phyloP scores from a whole-genome alignment of 2,797 vertebrate species.

The Pampus argenteus region DNA sequence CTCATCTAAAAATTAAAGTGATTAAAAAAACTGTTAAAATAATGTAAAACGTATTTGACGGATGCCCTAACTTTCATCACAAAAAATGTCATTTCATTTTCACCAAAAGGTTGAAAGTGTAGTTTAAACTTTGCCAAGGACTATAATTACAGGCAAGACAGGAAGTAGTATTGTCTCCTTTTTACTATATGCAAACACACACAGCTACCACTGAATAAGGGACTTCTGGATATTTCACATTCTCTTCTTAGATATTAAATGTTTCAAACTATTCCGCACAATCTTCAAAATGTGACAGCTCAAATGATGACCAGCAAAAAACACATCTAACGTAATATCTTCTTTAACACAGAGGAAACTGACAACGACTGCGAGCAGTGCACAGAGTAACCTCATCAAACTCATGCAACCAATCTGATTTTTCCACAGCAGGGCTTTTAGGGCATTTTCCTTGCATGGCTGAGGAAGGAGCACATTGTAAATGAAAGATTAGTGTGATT shows the following conservation, averaged over 20 bases:
- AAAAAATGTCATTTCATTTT: not conserved
- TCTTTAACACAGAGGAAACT: slow-evolving; percentile 19
- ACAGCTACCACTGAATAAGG: not conserved
- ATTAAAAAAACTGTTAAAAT: not conserved
- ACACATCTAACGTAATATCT: slow-evolving; percentile 20
- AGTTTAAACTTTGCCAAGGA: not conserved
- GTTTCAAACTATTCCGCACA: slow-evolving; percentile 12
- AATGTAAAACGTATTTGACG: not conserved
- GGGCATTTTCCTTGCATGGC: slow-evolving; percentile 76
- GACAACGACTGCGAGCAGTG: slow-evolving; percentile 24
- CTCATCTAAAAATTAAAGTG: no score
- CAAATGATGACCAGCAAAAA: slow-evolving; percentile 28
- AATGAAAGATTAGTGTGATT: slow-evolving; percentile 82
- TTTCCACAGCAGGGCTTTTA: slow-evolving; percentile 56
- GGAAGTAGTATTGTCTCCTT: not conserved
- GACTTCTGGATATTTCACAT: slow-evolving; percentile 9
- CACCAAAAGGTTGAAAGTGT: not conserved
- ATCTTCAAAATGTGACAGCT: slow-evolving; percentile 30
- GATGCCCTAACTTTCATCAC: no score
- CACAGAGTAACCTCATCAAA: slow-evolving; percentile 29
- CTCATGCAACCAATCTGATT: slow-evolving; percentile 45
- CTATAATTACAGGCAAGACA: not conserved
- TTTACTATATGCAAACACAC: not conserved
- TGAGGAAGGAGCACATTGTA: slow-evolving; percentile 72
- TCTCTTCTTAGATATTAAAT: slow-evolving; percentile 6